Conservation (phyloP, 2,888 invertebrate genomes). For the Alloplasta piceator region DNA sequence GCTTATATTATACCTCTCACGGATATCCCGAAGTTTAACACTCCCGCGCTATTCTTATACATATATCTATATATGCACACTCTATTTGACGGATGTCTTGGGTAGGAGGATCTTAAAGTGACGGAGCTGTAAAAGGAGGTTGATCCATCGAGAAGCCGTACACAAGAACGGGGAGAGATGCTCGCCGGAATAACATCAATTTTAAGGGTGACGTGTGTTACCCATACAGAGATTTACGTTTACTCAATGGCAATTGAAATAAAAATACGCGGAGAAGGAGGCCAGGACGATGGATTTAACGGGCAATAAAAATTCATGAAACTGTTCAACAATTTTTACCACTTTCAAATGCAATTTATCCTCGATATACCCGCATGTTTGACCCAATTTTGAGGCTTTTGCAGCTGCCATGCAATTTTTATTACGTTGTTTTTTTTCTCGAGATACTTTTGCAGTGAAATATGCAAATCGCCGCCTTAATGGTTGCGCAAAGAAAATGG, state of each 20-base stretch:
- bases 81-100: constrained; percentile 19
- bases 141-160: constrained; percentile 33
- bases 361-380: too few relatives aligned
- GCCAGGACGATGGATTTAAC: too few relatives aligned
- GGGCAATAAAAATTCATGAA: too few relatives aligned
- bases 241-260: constrained; percentile 12
- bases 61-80: not conserved
- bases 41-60: constrained; percentile 16
- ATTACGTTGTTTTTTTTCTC: too few relatives aligned
- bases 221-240: not conserved
- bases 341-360: too few relatives aligned
- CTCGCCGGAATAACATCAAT: constrained; percentile 36
- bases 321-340: too few relatives aligned
- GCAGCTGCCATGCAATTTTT: too few relatives aligned
- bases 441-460: too few relatives aligned
- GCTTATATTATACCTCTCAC: constrained; percentile 33
- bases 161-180: constrained; percentile 5
- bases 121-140: constrained; percentile 50
- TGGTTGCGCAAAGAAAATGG: too few relatives aligned
- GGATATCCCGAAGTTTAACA: constrained; percentile 62
- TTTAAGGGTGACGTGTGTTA: constrained; percentile 25
- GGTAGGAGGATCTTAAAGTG: constrained; percentile 51
- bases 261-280: too few relatives aligned
- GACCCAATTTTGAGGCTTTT: too few relatives aligned
- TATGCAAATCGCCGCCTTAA: too few relatives aligned